These are phyloP conservation scores for Intoshia linei DNA, from an alignment of 1,140 invertebrate species.

Conservation along the genomic window DNA sequence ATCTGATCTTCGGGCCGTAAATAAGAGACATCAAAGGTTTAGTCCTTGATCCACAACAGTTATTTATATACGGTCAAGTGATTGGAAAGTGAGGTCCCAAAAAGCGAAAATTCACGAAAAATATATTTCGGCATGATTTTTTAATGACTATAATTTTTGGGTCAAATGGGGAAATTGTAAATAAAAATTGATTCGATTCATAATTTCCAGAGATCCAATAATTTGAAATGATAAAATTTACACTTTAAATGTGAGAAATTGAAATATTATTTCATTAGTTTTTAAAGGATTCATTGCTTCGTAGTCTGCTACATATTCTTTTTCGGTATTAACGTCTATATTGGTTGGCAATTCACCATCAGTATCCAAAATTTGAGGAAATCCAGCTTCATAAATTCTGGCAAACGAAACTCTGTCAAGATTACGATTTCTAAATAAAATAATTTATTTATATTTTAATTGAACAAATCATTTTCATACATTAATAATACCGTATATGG, in stretches of 20 bases:
- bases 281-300: slow-evolving; percentile 16
- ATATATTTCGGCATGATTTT: too few species aligned
- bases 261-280: slow-evolving; percentile 20
- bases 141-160: too few species aligned
- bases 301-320: slow-evolving; percentile 9
- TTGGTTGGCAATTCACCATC: slow-evolving; percentile 17
- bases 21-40: too few species aligned
- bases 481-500: too few species aligned
- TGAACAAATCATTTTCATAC: not conserved
- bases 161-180: too few species aligned
- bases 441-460: not conserved
- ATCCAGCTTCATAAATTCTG: slow-evolving; percentile 15
- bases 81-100: too few species aligned
- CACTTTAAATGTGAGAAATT: slow-evolving; percentile 21
- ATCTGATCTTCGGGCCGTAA: too few species aligned
- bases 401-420: slow-evolving; percentile 19
- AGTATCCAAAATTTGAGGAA: slow-evolving; percentile 15
- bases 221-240: slow-evolving; percentile 5
- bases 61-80: too few species aligned
- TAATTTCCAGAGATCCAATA: too few species aligned
- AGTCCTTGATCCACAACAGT: too few species aligned
- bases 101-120: too few species aligned
- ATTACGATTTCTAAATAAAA: slow-evolving; percentile 12
- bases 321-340: slow-evolving; percentile 13
- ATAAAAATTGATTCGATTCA: too few species aligned